These are phyloP conservation scores for Euzetes globulus DNA, from an alignment of 2,888 invertebrate species.

Conservation along the genomic window DNA sequence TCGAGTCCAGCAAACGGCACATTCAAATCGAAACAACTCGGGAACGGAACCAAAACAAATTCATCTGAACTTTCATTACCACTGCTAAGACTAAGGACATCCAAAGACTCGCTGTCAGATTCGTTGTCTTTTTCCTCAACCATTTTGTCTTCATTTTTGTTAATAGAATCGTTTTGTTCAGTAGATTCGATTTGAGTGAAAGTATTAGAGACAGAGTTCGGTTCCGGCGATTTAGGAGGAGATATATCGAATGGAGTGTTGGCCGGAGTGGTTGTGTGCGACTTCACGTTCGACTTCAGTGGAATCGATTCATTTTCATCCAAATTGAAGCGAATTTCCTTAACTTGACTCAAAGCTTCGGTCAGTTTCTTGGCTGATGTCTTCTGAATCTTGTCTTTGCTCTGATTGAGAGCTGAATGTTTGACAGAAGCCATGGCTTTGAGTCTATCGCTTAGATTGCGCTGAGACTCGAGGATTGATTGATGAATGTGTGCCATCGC, in stretches of 20 bases:
- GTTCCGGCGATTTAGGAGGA: conserved; percentile 46
- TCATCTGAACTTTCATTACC: conserved; percentile 42
- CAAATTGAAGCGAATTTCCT: background rate
- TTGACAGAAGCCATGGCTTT: background rate
- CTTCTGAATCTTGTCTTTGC: background rate
- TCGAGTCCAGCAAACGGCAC: conserved; percentile 36
- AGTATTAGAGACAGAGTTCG: conserved; percentile 22
- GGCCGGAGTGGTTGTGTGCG: conserved; percentile 45
- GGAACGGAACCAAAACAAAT: conserved; percentile 48
- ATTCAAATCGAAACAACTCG: conserved; percentile 46
- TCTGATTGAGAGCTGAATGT: background rate
- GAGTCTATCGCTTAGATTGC: background rate
- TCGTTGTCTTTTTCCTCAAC: background rate
- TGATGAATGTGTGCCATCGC: background rate
- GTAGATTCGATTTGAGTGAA: conserved; percentile 40
- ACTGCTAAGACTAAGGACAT: conserved; percentile 42
- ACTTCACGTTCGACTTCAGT: conserved; percentile 36
- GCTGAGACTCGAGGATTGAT: background rate
- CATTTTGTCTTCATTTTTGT: background rate
- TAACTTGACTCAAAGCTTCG: background rate
- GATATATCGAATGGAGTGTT: conserved; percentile 45
- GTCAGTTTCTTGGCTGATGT: background rate
- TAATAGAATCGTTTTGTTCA: conserved; percentile 3
- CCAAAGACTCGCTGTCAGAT: background rate
- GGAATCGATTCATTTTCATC: conserved; percentile 11